Evolutionary conservation across 2,113 vertebrate species (phyloP).

Genomic region (Corythornis madagascariensis): DNA sequence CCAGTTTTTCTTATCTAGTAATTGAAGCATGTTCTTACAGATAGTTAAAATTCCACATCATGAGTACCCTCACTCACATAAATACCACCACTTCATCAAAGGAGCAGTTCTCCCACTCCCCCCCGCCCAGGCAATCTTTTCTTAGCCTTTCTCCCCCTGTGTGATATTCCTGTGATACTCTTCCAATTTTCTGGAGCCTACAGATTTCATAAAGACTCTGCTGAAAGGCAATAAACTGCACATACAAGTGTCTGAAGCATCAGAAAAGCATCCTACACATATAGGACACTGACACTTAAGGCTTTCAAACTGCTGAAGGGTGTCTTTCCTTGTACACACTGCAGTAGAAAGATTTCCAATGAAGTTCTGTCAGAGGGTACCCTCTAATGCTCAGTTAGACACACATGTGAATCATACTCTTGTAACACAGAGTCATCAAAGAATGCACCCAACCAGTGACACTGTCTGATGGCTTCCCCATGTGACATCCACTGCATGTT

Average conservation of each 20-base stretch:
- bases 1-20: not conserved
- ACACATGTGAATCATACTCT: not conserved
- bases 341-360: not conserved
- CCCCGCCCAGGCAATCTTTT: not conserved
- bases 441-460: not conserved
- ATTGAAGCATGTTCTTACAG: not conserved
- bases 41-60: not conserved
- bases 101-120: not conserved
- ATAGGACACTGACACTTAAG: not conserved
- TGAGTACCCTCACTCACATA: not conserved
- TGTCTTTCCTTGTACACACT: accelerated
- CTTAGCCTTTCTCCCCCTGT: not conserved
- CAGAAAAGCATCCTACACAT: accelerated
- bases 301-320: not conserved
- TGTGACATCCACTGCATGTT: not conserved
- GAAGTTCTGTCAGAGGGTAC: not conserved
- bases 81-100: not conserved
- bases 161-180: not conserved
- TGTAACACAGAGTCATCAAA: not conserved
- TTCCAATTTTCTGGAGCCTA: not conserved
- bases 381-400: not conserved
- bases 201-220: not conserved
- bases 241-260: accelerated
- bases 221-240: not conserved
- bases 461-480: not conserved